Evolutionary conservation across 1,140 invertebrate species (phyloP).

Genomic region (Eupeodes corollae): DNA sequence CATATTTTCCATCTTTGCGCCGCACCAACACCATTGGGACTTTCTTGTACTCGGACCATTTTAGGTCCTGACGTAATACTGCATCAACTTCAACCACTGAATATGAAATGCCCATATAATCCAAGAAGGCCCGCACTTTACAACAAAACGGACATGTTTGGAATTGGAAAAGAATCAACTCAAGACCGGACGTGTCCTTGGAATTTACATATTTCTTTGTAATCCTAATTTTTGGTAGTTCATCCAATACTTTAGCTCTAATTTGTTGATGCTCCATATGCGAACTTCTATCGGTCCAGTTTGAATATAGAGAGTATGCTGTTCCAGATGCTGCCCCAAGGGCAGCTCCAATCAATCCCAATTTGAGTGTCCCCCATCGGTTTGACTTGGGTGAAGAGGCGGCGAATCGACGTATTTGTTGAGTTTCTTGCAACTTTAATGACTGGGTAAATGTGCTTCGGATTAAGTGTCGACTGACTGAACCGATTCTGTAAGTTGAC

Average conservation of each 20-base stretch:
- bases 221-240: constrained; percentile 37
- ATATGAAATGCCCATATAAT: constrained; percentile 90
- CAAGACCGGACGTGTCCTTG: constrained; percentile 60
- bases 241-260: constrained; percentile 38
- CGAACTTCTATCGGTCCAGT: constrained; percentile 17
- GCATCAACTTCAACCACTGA: constrained; percentile 83
- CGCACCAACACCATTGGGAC: constrained; percentile 86
- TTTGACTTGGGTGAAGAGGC: constrained; percentile 3
- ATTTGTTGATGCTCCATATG: constrained; percentile 30
- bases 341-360: constrained; percentile 41
- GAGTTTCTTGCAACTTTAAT: background rate
- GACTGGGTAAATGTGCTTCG: too few species aligned
- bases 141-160: constrained; percentile 98
- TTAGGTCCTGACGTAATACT: constrained; percentile 78
- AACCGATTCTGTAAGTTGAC: too few species aligned
- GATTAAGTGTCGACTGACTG: too few species aligned
- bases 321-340: constrained; percentile 39
- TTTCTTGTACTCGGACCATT: constrained; percentile 91
- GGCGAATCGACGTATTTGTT: constrained; percentile 13
- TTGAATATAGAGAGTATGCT: constrained; percentile 24
- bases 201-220: constrained; percentile 49
- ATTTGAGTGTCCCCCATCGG: constrained; percentile 34
- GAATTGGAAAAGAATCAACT: constrained; percentile 89
- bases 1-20: constrained; percentile 57
- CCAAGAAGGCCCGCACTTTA: constrained; percentile 88